Conservation (phyloP, 2,888 invertebrate species). For the Mactromeris polynyma region DNA sequence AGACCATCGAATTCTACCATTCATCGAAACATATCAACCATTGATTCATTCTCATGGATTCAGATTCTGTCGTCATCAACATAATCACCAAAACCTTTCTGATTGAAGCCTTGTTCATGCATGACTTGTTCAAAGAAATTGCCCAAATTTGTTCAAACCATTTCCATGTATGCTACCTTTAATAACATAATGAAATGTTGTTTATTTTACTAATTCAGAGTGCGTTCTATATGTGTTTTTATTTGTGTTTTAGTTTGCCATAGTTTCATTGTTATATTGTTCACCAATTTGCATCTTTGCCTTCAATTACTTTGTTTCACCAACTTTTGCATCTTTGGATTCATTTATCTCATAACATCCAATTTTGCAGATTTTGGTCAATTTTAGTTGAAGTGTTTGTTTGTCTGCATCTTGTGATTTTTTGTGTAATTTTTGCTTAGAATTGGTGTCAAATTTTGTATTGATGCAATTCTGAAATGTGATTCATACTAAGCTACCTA, state of each 20-base stretch:
- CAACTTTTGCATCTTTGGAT: slow-evolving; percentile 1
- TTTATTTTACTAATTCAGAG: slow-evolving; percentile 13
- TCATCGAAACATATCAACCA: not conserved
- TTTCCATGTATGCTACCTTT: not conserved
- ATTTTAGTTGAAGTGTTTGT: not conserved
- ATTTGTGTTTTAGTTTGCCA: not conserved
- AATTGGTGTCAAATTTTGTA: not conserved
- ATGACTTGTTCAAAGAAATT: not conserved
- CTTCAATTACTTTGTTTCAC: not conserved
- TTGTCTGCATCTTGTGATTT: not conserved
- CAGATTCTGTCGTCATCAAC: not conserved
- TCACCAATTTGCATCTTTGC: slow-evolving; percentile 3
- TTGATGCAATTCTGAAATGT: not conserved
- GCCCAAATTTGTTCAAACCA: not conserved
- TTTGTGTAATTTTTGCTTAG: not conserved
- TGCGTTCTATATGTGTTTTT: slow-evolving; percentile 2
- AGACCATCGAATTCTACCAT: not conserved
- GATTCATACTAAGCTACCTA: too few relatives aligned
- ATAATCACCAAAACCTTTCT: not conserved
- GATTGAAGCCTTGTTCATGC: not conserved
- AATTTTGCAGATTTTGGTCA: not conserved
- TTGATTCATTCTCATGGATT: not conserved
- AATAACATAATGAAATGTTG: slow-evolving; percentile 8
- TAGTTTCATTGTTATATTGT: not conserved
- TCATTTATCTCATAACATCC: not conserved